Base-by-base conservation (phyloP, 1,140 invertebrate genomes). In the Bombus polaris region DNA sequence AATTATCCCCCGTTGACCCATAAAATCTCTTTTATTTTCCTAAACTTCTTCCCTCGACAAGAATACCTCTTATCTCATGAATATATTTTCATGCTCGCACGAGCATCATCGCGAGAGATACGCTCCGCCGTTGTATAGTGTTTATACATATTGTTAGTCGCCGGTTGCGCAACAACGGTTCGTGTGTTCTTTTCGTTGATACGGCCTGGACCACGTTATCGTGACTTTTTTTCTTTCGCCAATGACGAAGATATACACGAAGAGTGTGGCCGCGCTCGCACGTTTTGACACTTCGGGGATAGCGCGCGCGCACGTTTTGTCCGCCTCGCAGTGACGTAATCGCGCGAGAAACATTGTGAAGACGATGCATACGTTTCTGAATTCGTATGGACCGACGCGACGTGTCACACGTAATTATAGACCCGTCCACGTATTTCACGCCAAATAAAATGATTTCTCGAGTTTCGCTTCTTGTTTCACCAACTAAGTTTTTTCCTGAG, bases 241-340 rank as follows among this genome's bases (percentile, higher is more conserved):
- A 87, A 83, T 74, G 73, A 81, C 70, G 80, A 12, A 42, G 59
- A 62, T 12, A 75, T 47, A 13, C 18, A 15, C 13, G 18, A 18
- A 22, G 47, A 53, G 5, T 53, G 47, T 53, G 47, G 35, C n/a
- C 8, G 53, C 71, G 57, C 39, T 74, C 70, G 70, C 72, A n/a
- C 91, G 88, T 92, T 93, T 92, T 91, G 90, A 93, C 87, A 92
- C 89, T 92, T 91, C 18, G 80, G 39, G 62, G 72, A 62, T 32
- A n/a, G n/a, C 12, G 32, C 15, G n/a, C 65, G 70, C 89, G 88
- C 91, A 92, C 47, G 47, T 53, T 53, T 93, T 94, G 92, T 92
- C 88, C 90, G 76, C n/a, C 9, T 15, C 39, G 87, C 78, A 86
- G 75, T 91, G 90, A 93, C 90, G 91, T 83, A 92, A 93, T 79